Evolutionary conservation across 1,140 invertebrate species (phyloP).

Genomic region (Drosophila jambulina): DNA sequence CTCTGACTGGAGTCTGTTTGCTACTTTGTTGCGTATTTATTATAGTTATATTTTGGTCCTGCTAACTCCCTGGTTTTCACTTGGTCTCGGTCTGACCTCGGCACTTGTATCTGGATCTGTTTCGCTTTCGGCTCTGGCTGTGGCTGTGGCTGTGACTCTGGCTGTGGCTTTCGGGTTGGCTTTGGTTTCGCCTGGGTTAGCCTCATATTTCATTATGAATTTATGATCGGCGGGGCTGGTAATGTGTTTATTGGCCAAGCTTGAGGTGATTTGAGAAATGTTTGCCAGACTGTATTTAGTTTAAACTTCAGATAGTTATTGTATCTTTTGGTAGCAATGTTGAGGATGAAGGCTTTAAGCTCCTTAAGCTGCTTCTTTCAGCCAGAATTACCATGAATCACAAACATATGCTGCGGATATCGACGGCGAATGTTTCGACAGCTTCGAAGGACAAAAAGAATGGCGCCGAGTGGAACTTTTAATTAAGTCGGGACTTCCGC

Average conservation of each 20-base stretch:
- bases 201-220: slow-evolving; percentile 78
- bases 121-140: slow-evolving; percentile 23
- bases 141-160: slow-evolving; percentile 34
- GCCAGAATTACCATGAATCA: neutral
- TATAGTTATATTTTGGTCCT: slow-evolving; percentile 42
- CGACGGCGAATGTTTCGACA: slow-evolving; percentile 18
- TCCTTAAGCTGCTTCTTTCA: neutral
- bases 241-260: slow-evolving; percentile 79
- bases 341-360: neutral
- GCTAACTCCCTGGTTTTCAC: slow-evolving; percentile 32
- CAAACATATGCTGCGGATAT: slow-evolving; percentile 37
- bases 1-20: slow-evolving; percentile 24
- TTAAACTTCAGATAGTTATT: neutral
- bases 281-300: slow-evolving; percentile 5
- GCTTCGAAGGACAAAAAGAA: slow-evolving; percentile 36
- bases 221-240: slow-evolving; percentile 68
- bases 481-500: slow-evolving; percentile 73
- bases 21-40: slow-evolving; percentile 58
- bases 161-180: slow-evolving; percentile 34
- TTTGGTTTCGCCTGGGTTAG: slow-evolving; percentile 36
- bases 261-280: slow-evolving; percentile 52
- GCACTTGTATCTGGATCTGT: slow-evolving; percentile 55
- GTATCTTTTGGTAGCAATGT: neutral
- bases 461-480: slow-evolving; percentile 49
- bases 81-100: slow-evolving; percentile 16